Percentiles rank a stretch among this genome's conserved stretches.
phyloP scores from a whole-genome alignment of 2,888 invertebrate species.

The Rhimphoctona megacephalus region DNA sequence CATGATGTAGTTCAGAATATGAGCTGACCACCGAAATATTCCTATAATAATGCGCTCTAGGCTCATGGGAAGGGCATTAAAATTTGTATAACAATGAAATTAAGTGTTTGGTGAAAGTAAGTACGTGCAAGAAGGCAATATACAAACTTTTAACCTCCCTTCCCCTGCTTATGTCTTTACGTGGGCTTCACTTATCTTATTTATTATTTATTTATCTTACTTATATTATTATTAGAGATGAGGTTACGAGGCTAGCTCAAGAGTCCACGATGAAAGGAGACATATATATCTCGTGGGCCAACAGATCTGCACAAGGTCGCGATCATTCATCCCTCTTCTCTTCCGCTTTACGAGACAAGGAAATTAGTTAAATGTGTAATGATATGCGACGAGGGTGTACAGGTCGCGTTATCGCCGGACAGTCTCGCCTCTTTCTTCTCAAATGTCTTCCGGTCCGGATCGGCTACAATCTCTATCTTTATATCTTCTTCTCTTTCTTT shows the following conservation, averaged over 20 bases:
- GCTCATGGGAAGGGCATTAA: slow-evolving; percentile 30
- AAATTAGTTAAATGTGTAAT: slow-evolving; percentile 83
- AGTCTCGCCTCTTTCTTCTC: too few relatives aligned
- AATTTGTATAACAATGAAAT: slow-evolving; percentile 62
- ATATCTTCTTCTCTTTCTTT: too few relatives aligned
- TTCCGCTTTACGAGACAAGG: slow-evolving; percentile 81
- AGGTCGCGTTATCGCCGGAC: too few relatives aligned
- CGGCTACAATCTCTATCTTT: too few relatives aligned
- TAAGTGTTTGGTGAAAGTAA: slow-evolving; percentile 38
- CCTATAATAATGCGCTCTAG: slow-evolving; percentile 34
- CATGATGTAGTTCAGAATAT: not conserved
- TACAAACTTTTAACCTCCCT: not conserved
- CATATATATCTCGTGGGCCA: slow-evolving; percentile 69
- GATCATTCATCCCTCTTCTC: slow-evolving; percentile 65
- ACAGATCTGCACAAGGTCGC: slow-evolving; percentile 41
- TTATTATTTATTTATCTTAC: too few relatives aligned
- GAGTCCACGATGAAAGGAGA: slow-evolving; percentile 44
- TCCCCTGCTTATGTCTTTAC: not conserved
- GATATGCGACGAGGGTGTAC: slow-evolving; percentile 76
- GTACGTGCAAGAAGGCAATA: slow-evolving; percentile 51
- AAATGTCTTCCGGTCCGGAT: too few relatives aligned
- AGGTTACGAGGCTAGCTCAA: slow-evolving; percentile 29
- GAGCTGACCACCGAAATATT: slow-evolving; percentile 4
- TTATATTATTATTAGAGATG: too few relatives aligned
- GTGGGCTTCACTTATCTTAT: slow-evolving; percentile 21